Evolutionary conservation across 2,797 vertebrate species (phyloP), one percentile per base, ranked within the genome.

Genomic region (Loriculus beryllinus): DNA sequence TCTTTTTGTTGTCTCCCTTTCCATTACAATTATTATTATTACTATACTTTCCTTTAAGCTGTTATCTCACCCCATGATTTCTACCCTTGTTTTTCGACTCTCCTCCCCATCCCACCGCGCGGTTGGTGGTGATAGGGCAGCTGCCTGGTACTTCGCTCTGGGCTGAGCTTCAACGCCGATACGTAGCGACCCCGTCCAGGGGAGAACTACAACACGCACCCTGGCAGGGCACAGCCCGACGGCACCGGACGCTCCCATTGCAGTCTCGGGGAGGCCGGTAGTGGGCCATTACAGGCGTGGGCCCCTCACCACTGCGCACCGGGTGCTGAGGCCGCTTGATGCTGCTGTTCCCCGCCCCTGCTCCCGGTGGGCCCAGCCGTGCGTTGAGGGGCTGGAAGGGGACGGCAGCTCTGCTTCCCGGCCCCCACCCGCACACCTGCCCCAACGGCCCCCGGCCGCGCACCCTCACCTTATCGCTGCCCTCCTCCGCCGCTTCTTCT

Each of bases 401-500:
- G 54, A 15, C 21, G 14, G 54, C n/a, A 56, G 54, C n/a, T 35
- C 21, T 14, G 22, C n/a, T 56, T 56, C 54, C n/a, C 21, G n/a
- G 54, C n/a, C 3, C 48, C 60, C 22, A 22, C 42, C 71, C 40
- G 12, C 48, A 5, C 29, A 59, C 80, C 60, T 59, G 67, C 72
- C 77, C 83, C 72, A 45, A 54, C 35, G 28, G 49, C 45, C 16
- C 40, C 51, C 12, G 7, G 7, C 42, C 47, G 40, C n/a, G 7
- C n/a, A 29, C 71, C n/a, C 96, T 97, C 92, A 98, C 98, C 95
- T 97, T 98, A 95, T 98, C 97, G 76, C 97, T 97, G 39, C 92
- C 93, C 86, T 88, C 96, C 48, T 16, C 76, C 21, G 6, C 64
- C 25, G 7, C 70, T 6, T 37, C 63, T 10, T 49, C 57, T 40